phyloP scores from a whole-genome alignment of 2,888 invertebrate species.

The Acrocyrtus sp. region DNA sequence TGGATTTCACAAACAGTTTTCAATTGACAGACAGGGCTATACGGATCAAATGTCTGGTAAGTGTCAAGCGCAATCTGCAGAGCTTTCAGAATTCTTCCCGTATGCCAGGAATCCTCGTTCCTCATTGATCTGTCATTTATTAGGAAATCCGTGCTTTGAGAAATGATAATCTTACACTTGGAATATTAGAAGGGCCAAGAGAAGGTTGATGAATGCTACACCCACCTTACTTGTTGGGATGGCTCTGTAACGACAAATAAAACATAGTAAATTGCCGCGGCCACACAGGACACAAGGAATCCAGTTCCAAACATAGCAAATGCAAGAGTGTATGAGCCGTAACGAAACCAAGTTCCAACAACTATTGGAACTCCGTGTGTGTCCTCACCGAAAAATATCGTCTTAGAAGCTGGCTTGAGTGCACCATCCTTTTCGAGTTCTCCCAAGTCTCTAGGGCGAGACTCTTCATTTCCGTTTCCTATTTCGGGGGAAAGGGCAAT shows the following conservation, averaged over 20 bases:
- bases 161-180: slow-evolving; percentile 6
- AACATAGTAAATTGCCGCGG: slow-evolving; percentile 60
- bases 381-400: slow-evolving; percentile 58
- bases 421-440: slow-evolving; percentile 1
- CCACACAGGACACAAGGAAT: slow-evolving; percentile 54
- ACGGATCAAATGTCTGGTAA: slow-evolving; percentile 57
- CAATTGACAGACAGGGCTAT: slow-evolving; percentile 55
- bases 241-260: slow-evolving; percentile 63
- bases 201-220: slow-evolving; percentile 22
- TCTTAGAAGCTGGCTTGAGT: slow-evolving; percentile 27
- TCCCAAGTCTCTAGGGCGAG: background rate
- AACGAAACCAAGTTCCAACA: slow-evolving; percentile 61
- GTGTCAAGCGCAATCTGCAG: slow-evolving; percentile 55
- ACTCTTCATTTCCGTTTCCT: background rate
- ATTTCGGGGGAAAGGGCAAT: background rate
- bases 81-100: slow-evolving; percentile 50
- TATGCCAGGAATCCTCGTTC: slow-evolving; percentile 44
- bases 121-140: slow-evolving; percentile 28
- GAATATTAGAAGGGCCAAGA: slow-evolving; percentile 11
- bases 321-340: slow-evolving; percentile 58
- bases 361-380: slow-evolving; percentile 56
- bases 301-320: slow-evolving; percentile 56
- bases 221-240: slow-evolving; percentile 57
- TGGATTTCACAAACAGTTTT: slow-evolving; percentile 59
- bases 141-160: slow-evolving; percentile 30